Percentiles rank a stretch among this genome's conserved stretches.
Conservation (phyloP, 2,888 invertebrate species). For the Halocaridina rubra region DNA sequence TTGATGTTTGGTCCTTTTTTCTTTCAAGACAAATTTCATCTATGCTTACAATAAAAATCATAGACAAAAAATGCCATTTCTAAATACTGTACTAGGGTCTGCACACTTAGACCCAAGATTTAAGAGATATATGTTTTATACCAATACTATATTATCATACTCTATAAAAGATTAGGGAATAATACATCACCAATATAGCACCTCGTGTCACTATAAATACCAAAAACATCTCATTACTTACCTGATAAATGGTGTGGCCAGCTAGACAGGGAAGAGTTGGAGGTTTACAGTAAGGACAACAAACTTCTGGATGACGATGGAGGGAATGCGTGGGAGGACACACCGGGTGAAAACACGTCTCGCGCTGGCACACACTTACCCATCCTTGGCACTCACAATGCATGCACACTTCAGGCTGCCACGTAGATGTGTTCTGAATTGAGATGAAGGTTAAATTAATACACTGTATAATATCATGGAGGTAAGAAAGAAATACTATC, state of each 20-base stretch:
- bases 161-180: too few relatives aligned
- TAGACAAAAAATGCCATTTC: too few relatives aligned
- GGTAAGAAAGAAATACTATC: too few relatives aligned
- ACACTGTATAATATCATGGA: too few relatives aligned
- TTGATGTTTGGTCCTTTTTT: background rate
- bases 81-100: too few relatives aligned
- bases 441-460: too few relatives aligned
- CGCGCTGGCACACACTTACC: slow-evolving; percentile 27
- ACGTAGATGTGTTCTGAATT: slow-evolving; percentile 10
- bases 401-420: slow-evolving; percentile 19
- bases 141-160: too few relatives aligned
- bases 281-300: slow-evolving; percentile 37
- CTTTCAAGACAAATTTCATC: background rate
- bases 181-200: too few relatives aligned
- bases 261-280: slow-evolving; percentile 22
- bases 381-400: slow-evolving; percentile 20
- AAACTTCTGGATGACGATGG: slow-evolving; percentile 20
- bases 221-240: too few relatives aligned
- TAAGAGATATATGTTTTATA: too few relatives aligned
- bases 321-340: slow-evolving; percentile 9
- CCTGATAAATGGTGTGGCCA: slow-evolving; percentile 36
- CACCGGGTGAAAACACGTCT: slow-evolving; percentile 15
- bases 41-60: background rate
- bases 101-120: too few relatives aligned
- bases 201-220: too few relatives aligned